Conservation (phyloP, 1,140 invertebrate genomes). For the Sitobion miscanthi region DNA sequence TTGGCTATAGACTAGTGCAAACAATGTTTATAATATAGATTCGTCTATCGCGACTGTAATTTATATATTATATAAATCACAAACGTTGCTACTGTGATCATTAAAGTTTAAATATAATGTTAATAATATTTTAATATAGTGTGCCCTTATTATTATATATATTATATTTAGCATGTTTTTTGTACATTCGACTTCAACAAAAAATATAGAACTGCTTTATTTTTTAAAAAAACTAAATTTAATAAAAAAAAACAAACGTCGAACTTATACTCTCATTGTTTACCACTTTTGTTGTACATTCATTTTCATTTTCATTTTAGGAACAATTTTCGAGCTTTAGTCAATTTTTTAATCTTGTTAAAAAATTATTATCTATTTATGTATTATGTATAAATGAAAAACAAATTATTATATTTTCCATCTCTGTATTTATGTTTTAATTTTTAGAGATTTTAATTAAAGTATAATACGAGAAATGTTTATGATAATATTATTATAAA, state of each 20-base stretch:
- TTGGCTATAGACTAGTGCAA: conserved; percentile 35
- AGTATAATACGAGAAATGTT: not conserved
- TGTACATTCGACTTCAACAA: conserved; percentile 26
- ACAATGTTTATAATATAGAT: conserved; percentile 38
- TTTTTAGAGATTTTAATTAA: conserved; percentile 15
- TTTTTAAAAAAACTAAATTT: not conserved
- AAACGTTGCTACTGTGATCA: conserved; percentile 52
- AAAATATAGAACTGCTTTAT: conserved; percentile 45
- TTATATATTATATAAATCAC: conserved; percentile 40
- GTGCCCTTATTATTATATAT: conserved; percentile 24
- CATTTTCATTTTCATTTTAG: conserved; percentile 37
- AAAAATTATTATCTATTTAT: conserved; percentile 29
- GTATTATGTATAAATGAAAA: conserved; percentile 22
- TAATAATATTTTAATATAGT: conserved; percentile 39
- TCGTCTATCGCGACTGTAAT: conserved; percentile 12
- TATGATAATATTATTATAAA: conserved; percentile 2
- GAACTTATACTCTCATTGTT: conserved; percentile 27
- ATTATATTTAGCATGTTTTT: conserved; percentile 38
- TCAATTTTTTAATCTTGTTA: conserved; percentile 37
- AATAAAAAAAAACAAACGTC: not conserved
- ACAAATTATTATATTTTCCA: conserved; percentile 29
- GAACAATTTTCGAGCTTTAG: conserved; percentile 29
- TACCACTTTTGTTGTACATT: conserved; percentile 45
- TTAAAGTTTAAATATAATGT: conserved; percentile 31
- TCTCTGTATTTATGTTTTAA: conserved; percentile 10